phyloP scores from a whole-genome alignment of 2,888 invertebrate species.

The Allolobophora icterica region DNA sequence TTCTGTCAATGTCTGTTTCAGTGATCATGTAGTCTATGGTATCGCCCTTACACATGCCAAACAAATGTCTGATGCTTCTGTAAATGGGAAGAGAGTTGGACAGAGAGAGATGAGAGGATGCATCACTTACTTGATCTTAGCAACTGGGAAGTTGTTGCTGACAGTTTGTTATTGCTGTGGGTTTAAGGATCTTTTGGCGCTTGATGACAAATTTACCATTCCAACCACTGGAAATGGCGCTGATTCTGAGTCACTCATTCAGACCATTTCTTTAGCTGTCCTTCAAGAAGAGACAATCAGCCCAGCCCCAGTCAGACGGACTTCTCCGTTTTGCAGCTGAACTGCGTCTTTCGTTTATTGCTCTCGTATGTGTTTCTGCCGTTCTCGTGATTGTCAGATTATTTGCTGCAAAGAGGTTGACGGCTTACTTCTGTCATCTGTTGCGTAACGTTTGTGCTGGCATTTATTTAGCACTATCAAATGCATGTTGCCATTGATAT shows the following conservation, averaged over 20 bases:
- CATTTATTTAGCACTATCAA: neutral
- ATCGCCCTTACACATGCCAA: no score
- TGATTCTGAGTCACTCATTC: neutral
- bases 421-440: neutral
- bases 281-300: no score
- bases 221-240: neutral
- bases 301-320: no score
- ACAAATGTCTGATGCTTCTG: neutral
- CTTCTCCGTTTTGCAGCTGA: neutral
- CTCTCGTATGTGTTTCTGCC: neutral
- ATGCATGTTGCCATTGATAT: neutral
- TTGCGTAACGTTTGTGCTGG: neutral
- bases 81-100: neutral
- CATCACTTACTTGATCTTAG: no score
- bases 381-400: neutral
- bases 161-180: neutral
- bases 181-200: neutral
- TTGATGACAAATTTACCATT: neutral
- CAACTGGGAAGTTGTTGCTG: neutral
- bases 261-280: neutral
- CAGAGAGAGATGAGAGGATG: neutral
- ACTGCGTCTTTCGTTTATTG: neutral
- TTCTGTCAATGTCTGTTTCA: neutral
- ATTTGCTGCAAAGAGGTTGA: neutral
- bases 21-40: neutral